Evolutionary conservation across 1,140 invertebrate genomes (phyloP).

Genomic region (Orussus abietinus): DNA sequence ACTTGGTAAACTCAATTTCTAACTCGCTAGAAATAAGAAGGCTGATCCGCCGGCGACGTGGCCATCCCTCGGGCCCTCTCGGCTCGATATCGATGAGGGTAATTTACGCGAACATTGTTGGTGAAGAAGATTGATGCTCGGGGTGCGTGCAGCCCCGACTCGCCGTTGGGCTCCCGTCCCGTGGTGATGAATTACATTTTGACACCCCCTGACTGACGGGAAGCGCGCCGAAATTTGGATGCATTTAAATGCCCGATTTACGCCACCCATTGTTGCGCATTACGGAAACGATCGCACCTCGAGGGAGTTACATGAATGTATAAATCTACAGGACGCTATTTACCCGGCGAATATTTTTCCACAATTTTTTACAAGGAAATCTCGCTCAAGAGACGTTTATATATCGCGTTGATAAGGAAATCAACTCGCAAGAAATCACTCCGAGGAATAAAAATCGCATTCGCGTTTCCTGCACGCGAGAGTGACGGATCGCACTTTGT

Average conservation of each 20-base stretch:
- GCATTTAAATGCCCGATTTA: too few relatives aligned
- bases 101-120: constrained; percentile 51
- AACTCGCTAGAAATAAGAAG: constrained; percentile 35
- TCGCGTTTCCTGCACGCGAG: too few relatives aligned
- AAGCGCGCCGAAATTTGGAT: constrained; percentile 18
- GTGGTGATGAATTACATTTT: constrained; percentile 45
- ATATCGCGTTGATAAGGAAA: too few relatives aligned
- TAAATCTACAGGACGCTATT: not conserved
- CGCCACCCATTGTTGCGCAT: constrained; percentile 27
- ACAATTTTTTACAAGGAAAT: constrained; percentile 10
- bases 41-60: too few relatives aligned
- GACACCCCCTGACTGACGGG: constrained; percentile 29
- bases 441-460: too few relatives aligned
- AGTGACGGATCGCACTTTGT: too few relatives aligned
- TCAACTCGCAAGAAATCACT: too few relatives aligned
- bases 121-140: constrained; percentile 51
- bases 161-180: constrained; percentile 21
- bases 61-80: too few relatives aligned
- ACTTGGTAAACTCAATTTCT: constrained; percentile 42
- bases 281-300: constrained; percentile 11
- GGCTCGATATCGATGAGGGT: constrained; percentile 51
- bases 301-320: not conserved
- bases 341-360: not conserved
- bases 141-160: constrained; percentile 33
- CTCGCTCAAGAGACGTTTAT: too few relatives aligned